A percentile compares a stretch with the other conserved stretches of the same genome.
Evolutionary conservation across 2,797 vertebrate species (phyloP).

Genomic region (Hippoglossus hippoglossus): DNA sequence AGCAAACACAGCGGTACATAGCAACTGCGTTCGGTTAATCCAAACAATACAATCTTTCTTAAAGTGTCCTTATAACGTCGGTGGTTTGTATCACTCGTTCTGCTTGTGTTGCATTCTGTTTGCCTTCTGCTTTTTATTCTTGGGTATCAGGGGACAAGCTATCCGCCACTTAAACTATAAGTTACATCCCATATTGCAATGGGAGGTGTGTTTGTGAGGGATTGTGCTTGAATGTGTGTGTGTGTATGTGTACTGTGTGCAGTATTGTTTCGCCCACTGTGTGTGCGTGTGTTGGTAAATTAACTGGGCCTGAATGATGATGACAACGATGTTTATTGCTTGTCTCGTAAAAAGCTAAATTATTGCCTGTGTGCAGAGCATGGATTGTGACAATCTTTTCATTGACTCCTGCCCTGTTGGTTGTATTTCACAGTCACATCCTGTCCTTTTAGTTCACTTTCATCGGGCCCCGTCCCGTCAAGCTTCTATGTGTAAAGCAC

Average conservation of each 20-base stretch:
- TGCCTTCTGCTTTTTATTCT: constrained; percentile 52
- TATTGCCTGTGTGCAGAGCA: constrained; percentile 64
- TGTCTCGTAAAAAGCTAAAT: constrained; percentile 47
- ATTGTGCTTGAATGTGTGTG: constrained; percentile 47
- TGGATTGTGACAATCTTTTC: constrained; percentile 76
- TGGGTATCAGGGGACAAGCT: constrained; percentile 58
- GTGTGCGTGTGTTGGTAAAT: constrained; percentile 47
- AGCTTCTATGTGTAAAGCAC: constrained; percentile 43
- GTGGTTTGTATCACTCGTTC: constrained; percentile 61
- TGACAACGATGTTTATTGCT: constrained; percentile 53
- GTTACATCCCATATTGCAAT: constrained; percentile 56
- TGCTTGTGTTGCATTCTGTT: constrained; percentile 58
- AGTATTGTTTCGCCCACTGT: constrained; percentile 60
- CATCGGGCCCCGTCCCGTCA: constrained; percentile 15
- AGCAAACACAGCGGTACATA: constrained; percentile 76
- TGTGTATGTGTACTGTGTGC: constrained; percentile 44
- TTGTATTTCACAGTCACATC: constrained; percentile 34
- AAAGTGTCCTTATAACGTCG: constrained; percentile 87
- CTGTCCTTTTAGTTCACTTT: constrained; percentile 36
- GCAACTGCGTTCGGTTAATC: constrained; percentile 75
- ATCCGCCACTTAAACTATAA: constrained; percentile 43
- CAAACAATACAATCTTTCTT: constrained; percentile 83
- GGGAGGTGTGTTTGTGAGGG: constrained; percentile 49
- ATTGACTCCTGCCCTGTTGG: constrained; percentile 48
- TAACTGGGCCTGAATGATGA: constrained; percentile 58